Base-by-base conservation (phyloP, 1,140 invertebrate species). In the Lepeophtheirus salmonis region DNA sequence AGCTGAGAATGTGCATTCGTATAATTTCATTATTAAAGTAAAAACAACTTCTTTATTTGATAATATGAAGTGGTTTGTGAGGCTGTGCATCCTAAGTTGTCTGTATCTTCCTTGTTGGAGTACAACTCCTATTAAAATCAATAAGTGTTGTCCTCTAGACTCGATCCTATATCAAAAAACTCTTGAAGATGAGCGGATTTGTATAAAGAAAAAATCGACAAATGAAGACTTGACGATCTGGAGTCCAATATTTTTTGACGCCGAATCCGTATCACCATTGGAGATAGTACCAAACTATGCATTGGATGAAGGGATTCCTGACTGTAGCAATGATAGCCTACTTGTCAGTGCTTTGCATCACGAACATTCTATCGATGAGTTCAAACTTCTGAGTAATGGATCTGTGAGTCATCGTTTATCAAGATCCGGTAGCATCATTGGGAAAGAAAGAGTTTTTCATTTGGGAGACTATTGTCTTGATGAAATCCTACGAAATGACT, bases 91-190 rank as follows among this genome's bases (percentile, higher is more conserved):
- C n/a, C n/a, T n/a, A n/a, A n/a, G n/a, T n/a, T n/a, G n/a, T n/a
- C n/a, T n/a, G n/a, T n/a, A n/a, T n/a, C n/a, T n/a, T n/a, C n/a
- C n/a, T n/a, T n/a, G n/a, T n/a, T n/a, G n/a, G n/a, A n/a, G n/a
- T n/a, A n/a, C n/a, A n/a, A n/a, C n/a, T n/a, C n/a, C 30, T n/a
- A 41, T 41, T 41, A 6, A 41, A n/a, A 41, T 41, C 30, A 41
- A n/a, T n/a, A 57, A 57, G 25, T 57, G 55, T 21, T 57, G 55
- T n/a, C 55, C 22, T n/a, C 16, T 57, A 4, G 55, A 30, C 23
- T 25, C 22, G 1, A 30, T 57, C 2, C 26, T 57, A 16, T 14
- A 24, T 14, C 20, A 57, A 21, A 17, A 21, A 3, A 30, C 1
- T 2, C 17, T 57, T 4, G 17, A 12, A 24, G 26, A 14, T 18